Conservation (phyloP, 2,113 vertebrate genomes). For the Albula glossodonta region DNA sequence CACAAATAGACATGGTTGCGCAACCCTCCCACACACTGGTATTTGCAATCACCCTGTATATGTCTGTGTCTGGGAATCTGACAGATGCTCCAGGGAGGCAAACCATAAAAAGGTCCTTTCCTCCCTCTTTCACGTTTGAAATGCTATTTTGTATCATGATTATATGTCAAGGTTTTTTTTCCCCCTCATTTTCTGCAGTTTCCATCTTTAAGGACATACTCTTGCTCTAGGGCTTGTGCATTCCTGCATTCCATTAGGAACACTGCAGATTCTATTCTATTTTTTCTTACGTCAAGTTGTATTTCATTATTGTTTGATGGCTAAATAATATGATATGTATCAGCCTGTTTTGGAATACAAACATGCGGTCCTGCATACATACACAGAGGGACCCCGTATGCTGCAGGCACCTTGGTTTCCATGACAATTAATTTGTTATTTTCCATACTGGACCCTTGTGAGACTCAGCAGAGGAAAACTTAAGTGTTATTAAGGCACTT, state of each 20-base stretch:
- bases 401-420: too few species aligned
- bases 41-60: neutral
- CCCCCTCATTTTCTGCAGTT: neutral
- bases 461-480: too few species aligned
- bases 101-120: neutral
- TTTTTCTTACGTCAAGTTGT: too few species aligned
- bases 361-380: too few species aligned
- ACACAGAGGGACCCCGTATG: too few species aligned
- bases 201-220: neutral
- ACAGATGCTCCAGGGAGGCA: neutral
- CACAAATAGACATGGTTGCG: slow-evolving; percentile 2
- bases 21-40: neutral
- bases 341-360: too few species aligned
- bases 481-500: too few species aligned
- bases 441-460: too few species aligned
- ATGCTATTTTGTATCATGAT: neutral
- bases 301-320: too few species aligned
- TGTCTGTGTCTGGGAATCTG: neutral
- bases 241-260: neutral
- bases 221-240: neutral
- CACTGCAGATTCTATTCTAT: neutral
- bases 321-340: too few species aligned
- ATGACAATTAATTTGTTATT: too few species aligned
- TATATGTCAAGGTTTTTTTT: neutral
- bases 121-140: neutral